Percentiles rank a stretch among this genome's conserved stretches.
These are phyloP conservation scores for Chrysolina oricalcia DNA, from an alignment of 2,888 invertebrate species.

Conservation along the genomic window DNA sequence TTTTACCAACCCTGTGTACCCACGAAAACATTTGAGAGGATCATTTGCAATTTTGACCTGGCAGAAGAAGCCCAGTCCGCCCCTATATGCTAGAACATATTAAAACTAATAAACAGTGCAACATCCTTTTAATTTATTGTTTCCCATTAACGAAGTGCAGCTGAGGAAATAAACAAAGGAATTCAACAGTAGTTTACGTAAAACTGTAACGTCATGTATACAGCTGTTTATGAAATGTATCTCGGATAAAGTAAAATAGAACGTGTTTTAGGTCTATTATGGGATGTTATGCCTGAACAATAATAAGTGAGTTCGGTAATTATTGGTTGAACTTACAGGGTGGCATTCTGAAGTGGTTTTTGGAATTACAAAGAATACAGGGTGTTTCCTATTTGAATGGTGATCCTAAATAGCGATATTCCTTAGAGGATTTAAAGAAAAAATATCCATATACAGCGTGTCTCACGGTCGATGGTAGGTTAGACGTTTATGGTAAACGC, in stretches of 20 bases:
- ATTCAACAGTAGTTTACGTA: constrained; percentile 44
- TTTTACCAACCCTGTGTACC: too few relatives aligned
- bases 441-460: too few relatives aligned
- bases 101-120: constrained; percentile 58
- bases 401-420: too few relatives aligned
- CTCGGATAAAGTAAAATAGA: constrained; percentile 5
- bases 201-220: constrained; percentile 41
- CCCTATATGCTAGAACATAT: constrained; percentile 8
- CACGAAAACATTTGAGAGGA: background rate
- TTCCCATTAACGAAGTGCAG: constrained; percentile 57
- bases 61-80: background rate
- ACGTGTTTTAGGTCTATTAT: constrained; percentile 25
- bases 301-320: constrained; percentile 13
- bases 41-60: background rate
- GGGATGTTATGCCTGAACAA: constrained; percentile 31
- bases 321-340: constrained; percentile 10
- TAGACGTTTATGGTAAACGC: too few relatives aligned
- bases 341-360: background rate
- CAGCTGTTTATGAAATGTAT: constrained; percentile 37
- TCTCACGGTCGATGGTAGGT: too few relatives aligned
- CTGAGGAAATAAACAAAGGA: constrained; percentile 55
- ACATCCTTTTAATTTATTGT: constrained; percentile 59
- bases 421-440: too few relatives aligned
- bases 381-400: too few relatives aligned
- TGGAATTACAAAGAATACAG: too few relatives aligned